phyloP scores from a whole-genome alignment of 2,113 vertebrate species.

The Jaculus jaculus region DNA sequence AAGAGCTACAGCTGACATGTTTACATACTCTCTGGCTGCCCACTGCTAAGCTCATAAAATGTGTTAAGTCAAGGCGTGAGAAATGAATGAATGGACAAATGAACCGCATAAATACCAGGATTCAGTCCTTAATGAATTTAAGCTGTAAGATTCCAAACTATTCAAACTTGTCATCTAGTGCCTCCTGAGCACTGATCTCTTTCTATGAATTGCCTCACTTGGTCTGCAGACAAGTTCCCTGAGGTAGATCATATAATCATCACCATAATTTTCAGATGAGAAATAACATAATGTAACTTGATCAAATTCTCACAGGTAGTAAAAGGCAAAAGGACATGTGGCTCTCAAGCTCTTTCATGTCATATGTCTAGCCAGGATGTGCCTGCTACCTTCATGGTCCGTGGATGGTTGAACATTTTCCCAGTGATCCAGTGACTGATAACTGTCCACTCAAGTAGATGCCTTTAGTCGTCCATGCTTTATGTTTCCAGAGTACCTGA shows the following conservation, averaged over 20 bases:
- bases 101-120: background rate
- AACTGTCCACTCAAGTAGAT: background rate
- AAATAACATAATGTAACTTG: background rate
- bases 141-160: background rate
- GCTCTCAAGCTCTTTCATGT: background rate
- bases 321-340: background rate
- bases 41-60: background rate
- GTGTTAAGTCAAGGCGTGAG: background rate
- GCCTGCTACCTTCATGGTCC: background rate
- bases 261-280: background rate
- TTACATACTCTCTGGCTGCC: background rate
- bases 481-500: background rate
- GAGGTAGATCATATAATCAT: background rate
- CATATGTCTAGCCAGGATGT: fast-evolving
- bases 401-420: background rate
- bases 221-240: slow-evolving; percentile 3
- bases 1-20: background rate
- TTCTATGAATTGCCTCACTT: background rate
- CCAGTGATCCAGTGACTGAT: background rate
- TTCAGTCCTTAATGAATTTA: background rate
- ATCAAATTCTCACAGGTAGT: background rate
- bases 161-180: background rate
- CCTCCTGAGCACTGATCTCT: background rate
- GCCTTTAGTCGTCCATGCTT: background rate
- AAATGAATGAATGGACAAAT: background rate